Evolutionary conservation across 2,113 vertebrate species (phyloP).

Genomic region (Sarotherodon lohbergeri): DNA sequence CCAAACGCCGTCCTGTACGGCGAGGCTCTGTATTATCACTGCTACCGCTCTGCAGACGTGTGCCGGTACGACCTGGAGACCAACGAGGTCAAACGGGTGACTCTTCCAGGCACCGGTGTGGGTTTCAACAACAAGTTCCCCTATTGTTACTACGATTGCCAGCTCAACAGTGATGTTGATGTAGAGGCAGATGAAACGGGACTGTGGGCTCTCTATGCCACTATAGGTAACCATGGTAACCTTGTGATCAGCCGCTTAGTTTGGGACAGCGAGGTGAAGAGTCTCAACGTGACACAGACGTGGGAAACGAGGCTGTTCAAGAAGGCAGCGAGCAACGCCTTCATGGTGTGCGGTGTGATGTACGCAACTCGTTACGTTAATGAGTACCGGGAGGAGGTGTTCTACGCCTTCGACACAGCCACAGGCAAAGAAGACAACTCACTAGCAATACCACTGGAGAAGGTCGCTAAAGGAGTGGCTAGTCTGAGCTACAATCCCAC

Average conservation of each 20-base stretch:
- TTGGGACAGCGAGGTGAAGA: background rate
- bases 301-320: slow-evolving; percentile 81
- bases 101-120: slow-evolving; percentile 68
- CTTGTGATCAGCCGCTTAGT: slow-evolving; percentile 57
- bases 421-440: slow-evolving; percentile 46
- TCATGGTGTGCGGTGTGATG: slow-evolving; percentile 86
- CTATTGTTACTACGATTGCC: slow-evolving; percentile 76
- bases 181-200: slow-evolving; percentile 69
- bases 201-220: slow-evolving; percentile 72
- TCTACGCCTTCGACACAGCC: slow-evolving; percentile 83
- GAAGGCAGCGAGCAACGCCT: slow-evolving; percentile 79
- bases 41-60: slow-evolving; percentile 41
- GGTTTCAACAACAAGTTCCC: slow-evolving; percentile 81
- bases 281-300: slow-evolving; percentile 63
- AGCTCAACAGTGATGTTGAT: slow-evolving; percentile 71
- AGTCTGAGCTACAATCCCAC: slow-evolving; percentile 43
- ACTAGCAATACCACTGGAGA: background rate
- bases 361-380: slow-evolving; percentile 77
- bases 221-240: slow-evolving; percentile 67
- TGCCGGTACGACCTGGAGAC: slow-evolving; percentile 48
- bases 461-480: too few species aligned
- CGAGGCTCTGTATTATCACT: slow-evolving; percentile 77
- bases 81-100: slow-evolving; percentile 11
- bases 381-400: slow-evolving; percentile 78
- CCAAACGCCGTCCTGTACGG: too few species aligned